Base-by-base conservation (phyloP, 2,888 invertebrate genomes). In the Drosophila dives region DNA sequence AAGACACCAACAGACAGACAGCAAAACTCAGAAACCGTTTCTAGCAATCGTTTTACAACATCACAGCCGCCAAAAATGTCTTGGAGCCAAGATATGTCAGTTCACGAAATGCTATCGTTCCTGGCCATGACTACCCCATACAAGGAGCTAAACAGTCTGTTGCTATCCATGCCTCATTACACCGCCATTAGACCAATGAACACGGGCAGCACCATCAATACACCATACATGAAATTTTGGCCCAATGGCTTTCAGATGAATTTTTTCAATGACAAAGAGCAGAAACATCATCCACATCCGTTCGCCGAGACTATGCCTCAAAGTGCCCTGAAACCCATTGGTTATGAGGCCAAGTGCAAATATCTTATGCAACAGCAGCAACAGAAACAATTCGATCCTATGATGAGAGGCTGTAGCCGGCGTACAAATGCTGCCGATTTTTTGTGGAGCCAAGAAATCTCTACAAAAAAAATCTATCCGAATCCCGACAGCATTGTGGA, bases 401-500 rank as follows among this genome's bases (percentile, higher is more conserved):
- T 26, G 7, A 33, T 54, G 5, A 15, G 11, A 10, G 36, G 15
- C 12, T 11, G 26, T 7, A 17, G 12, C 38, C 23, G 29, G 45
- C 56, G 42, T 51, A 26, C 36, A 17, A 15, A 20, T 7, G 33
- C 26, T 0, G 33, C 17, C 3, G 49, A 40, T 20, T 61, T 56
- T 32, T 75, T 40, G 60, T n/a, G 51, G 29, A 20, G 34, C 15
- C 53, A 65, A 23, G 8, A 42, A 7, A 34, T 11, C 33, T 49
- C 5, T 38, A 29, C 2, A 53, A 49, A 26, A 26, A 26, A 15
- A n/a, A 29, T 60, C 17, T 67, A 65, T 56, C 10, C 67, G 4
- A 67, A 58, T 60, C 59, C 80, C 12, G 76, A 71, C 29, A 68
- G 65, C 48, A 71, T 81, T 48, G 80, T 71, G n/a, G 66, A 78